Evolutionary conservation across 2,113 vertebrate genomes (phyloP), one percentile per base, ranked within the genome.

Genomic region (Baryphthengus martii): DNA sequence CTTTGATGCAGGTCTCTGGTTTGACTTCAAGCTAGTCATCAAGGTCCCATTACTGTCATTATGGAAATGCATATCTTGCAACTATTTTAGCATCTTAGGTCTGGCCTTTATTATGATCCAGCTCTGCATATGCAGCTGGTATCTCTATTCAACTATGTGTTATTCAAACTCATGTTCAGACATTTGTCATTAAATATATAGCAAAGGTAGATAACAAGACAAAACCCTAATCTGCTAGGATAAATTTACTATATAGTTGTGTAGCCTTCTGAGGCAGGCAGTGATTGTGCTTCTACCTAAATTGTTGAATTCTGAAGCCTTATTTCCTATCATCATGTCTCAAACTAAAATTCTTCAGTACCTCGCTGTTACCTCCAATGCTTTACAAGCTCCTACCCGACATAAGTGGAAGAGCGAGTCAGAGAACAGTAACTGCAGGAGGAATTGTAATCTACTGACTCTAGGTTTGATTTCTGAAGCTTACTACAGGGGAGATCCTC

Each of bases 341-440:
- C 11, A 44, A 39, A 35, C 8, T n/a, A 56, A 74, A 68, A 53
- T 29, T n/a, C 13, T 13, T 53, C 63, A 39, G 26, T 25, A 15
- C 5, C 10, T 77, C 3, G 0, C 9, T 56, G 35, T 2, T 3
- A 23, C 4, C 4, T 52, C 7, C 26, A 61, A 4, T 31, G 8
- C 5, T 73, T 62, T 50, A 11, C 15, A 50, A 29, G 26, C 14
- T 15, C 31, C 5, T 39, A 16, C 39, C 10, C 6, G 13, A 7
- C 1, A 0, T 28, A 61, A 56, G 18, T 44, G 31, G 17, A 72
- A 70, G 67, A 71, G 7, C 28, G 25, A 66, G n/a, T 21, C 26
- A 53, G 31, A 70, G 8, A n/a, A 6, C 9, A 85, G 17, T 6
- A 78, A 17, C 18, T 62, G 21, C 12, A 40, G 33, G 19, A 40